Percentiles rank a stretch among this genome's conserved stretches.
Evolutionary conservation across 2,888 invertebrate genomes (phyloP).

Genomic region (Andrena chrysosceles): DNA sequence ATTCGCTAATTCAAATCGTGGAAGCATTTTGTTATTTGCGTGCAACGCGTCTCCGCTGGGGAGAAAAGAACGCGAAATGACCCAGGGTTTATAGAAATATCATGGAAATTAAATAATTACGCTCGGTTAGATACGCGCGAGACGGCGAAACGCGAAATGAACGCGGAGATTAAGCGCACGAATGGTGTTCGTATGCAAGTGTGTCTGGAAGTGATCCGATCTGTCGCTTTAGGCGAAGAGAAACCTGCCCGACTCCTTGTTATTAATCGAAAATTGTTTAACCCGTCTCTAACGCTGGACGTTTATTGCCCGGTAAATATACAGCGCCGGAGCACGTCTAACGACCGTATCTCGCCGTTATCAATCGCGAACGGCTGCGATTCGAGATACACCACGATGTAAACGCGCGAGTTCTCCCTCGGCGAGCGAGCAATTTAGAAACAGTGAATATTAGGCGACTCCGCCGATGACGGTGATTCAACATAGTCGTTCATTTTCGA

Average conservation of each 20-base stretch:
- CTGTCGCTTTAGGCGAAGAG: slow-evolving; percentile 35
- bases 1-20: not conserved
- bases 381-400: slow-evolving; percentile 2
- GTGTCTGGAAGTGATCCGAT: slow-evolving; percentile 20
- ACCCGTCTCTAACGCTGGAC: slow-evolving; percentile 22
- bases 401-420: not conserved
- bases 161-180: slow-evolving; percentile 27
- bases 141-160: slow-evolving; percentile 5
- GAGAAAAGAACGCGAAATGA: not conserved
- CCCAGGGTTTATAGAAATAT: slow-evolving; percentile 7
- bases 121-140: not conserved
- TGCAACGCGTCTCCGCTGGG: not conserved
- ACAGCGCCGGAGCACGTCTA: slow-evolving; percentile 1
- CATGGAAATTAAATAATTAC: slow-evolving; percentile 47
- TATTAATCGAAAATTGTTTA: slow-evolving; percentile 53
- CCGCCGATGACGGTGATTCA: not conserved
- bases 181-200: slow-evolving; percentile 12
- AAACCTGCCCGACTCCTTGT: slow-evolving; percentile 40
- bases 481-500: slow-evolving; percentile 1
- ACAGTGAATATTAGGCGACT: not conserved
- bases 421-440: slow-evolving; percentile 5
- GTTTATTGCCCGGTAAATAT: slow-evolving; percentile 38
- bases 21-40: not conserved
- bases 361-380: slow-evolving; percentile 12
- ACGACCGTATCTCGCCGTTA: slow-evolving; percentile 12